phyloP scores from a whole-genome alignment of 2,888 invertebrate species.

The Cantharis nigra region DNA sequence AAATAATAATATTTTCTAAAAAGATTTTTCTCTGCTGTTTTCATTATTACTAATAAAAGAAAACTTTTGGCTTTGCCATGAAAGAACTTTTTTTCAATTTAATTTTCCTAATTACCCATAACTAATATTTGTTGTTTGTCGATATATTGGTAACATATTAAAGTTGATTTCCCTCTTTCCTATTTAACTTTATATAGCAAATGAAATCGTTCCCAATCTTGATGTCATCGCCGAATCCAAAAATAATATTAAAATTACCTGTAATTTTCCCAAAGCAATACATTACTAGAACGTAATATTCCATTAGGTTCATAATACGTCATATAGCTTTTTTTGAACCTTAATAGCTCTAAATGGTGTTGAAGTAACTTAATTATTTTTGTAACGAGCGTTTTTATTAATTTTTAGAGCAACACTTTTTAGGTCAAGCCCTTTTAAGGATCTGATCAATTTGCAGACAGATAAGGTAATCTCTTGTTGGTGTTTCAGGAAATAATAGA shows the following conservation, averaged over 20 bases:
- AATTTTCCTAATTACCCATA: not conserved
- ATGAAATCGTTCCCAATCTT: not conserved
- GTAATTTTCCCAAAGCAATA: not conserved
- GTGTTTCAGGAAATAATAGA: constrained; percentile 28
- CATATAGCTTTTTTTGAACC: not conserved
- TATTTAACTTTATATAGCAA: not conserved
- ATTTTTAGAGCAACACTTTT: not conserved
- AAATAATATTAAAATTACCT: not conserved
- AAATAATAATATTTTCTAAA: no score
- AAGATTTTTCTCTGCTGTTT: no score
- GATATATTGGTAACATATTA: not conserved
- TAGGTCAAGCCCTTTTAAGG: constrained; percentile 18
- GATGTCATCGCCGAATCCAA: not conserved
- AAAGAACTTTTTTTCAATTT: not conserved
- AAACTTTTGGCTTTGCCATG: not conserved
- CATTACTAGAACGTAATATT: not conserved
- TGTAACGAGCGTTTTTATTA: not conserved
- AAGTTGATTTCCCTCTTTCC: not conserved
- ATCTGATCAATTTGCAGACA: constrained; percentile 21
- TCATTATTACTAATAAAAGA: not conserved
- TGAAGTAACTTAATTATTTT: not conserved
- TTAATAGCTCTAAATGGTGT: not conserved
- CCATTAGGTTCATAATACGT: not conserved
- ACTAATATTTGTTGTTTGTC: not conserved
- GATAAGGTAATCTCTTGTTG: constrained; percentile 14